Evolutionary conservation across 2,113 vertebrate genomes (phyloP), one percentile per base, ranked within the genome.

Genomic region (Artemisiospiza belli): DNA sequence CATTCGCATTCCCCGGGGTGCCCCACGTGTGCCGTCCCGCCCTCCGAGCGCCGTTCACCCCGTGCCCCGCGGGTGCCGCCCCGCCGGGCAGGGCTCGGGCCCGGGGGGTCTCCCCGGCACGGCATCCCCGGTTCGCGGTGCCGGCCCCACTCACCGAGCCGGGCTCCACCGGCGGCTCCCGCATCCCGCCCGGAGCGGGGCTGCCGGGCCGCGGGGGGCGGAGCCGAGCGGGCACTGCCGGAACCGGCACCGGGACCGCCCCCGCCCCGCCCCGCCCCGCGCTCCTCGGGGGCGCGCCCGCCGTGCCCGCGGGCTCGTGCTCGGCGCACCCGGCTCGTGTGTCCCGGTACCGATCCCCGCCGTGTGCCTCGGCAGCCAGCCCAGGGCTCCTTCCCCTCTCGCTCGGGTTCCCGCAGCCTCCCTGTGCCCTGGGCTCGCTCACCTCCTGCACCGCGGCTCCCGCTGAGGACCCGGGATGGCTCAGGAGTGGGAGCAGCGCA

Each of bases 401-500:
- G 41, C 69, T 44, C 51, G 16, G 30, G 21, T 10, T 66, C 39
- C 62, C 1, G 25, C 30, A 24, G 5, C 27, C 43, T 5, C 64
- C 25, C 31, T 3, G 25, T 23, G 57, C 80, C 90, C 69, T 51
- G 15, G 3, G 68, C 41, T 24, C 28, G 9, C 49, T 64, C 82
- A 43, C 43, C 67, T 43, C 76, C 5, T 3, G 31, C n/a, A 6
- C 24, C 37, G 3, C 8, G 6, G 31, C 49, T 63, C 59, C 35
- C 46, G 39, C 4, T 0, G 39, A 43, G 12, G 15, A 31, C 15
- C 43, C 24, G 8, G n/a, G 80, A 23, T 0, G 12, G 27, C 67
- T 20, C n/a, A 27, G 73, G 23, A 64, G 27, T 1, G 2, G 24
- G 22, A 39, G 9, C 4, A 5, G 24, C 18, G 10, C 64, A 33